A percentile compares a stretch with the other conserved stretches of the same genome.
Evolutionary conservation across 2,888 invertebrate species (phyloP).

Genomic region (Myopa testacea): DNA sequence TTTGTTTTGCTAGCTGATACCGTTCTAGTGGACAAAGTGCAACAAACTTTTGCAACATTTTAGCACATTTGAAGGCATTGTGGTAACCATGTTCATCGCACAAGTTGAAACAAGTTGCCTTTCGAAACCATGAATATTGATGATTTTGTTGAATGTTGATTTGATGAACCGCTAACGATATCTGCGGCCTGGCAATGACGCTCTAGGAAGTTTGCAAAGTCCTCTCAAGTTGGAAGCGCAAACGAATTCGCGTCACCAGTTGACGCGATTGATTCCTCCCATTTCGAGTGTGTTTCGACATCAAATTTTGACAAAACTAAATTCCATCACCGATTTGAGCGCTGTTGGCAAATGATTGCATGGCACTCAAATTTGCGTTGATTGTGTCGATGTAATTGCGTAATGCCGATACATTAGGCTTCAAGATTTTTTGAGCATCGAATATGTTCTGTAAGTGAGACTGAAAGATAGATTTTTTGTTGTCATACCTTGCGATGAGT

Average conservation of each 20-base stretch:
- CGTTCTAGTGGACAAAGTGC: background rate
- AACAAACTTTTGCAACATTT: too few relatives aligned
- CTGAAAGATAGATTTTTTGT: background rate
- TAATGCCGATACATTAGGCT: background rate
- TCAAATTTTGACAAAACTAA: background rate
- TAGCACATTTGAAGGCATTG: too few relatives aligned
- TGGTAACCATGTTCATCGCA: too few relatives aligned
- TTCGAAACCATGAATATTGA: too few relatives aligned
- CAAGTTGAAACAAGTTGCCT: too few relatives aligned
- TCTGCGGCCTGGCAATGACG: background rate
- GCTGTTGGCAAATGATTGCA: background rate
- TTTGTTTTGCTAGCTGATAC: background rate
- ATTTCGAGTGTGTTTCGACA: background rate
- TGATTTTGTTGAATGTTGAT: too few relatives aligned
- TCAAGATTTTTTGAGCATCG: background rate
- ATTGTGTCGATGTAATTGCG: constrained; percentile 14
- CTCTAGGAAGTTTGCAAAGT: background rate
- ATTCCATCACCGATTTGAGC: background rate
- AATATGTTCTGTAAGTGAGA: background rate
- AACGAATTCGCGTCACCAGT: too few relatives aligned
- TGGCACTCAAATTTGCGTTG: background rate
- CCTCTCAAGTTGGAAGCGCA: background rate
- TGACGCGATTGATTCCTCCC: background rate
- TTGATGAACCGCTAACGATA: too few relatives aligned
- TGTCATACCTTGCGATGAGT: background rate